Evolutionary conservation across 2,113 vertebrate species (phyloP).

Genomic region (Clarias magur): DNA sequence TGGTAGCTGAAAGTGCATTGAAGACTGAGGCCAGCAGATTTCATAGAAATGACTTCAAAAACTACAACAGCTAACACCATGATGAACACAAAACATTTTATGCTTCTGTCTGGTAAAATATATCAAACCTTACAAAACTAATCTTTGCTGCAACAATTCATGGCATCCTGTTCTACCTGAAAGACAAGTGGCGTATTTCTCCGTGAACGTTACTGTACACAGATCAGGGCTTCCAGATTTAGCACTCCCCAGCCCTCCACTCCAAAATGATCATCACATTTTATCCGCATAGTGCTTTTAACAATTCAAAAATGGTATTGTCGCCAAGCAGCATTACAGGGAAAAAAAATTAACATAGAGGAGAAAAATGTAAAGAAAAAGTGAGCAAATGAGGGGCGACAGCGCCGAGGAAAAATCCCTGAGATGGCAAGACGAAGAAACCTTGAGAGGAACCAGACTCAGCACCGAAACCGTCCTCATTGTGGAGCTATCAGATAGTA

Average conservation of each 20-base stretch:
- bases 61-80: not conserved
- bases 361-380: too few species aligned
- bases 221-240: not conserved
- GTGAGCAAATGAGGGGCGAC: too few species aligned
- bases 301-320: not conserved
- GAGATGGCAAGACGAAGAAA: too few species aligned
- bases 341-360: too few species aligned
- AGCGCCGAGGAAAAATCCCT: too few species aligned
- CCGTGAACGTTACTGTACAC: not conserved
- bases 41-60: not conserved
- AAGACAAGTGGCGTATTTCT: not conserved
- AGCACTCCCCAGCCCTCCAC: not conserved
- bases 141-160: not conserved
- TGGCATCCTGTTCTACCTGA: constrained; percentile 28
- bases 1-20: not conserved
- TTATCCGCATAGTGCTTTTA: not conserved
- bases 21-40: not conserved
- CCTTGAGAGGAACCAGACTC: too few species aligned
- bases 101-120: too few species aligned
- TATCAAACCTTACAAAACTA: not conserved
- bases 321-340: too few species aligned
- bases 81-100: too few species aligned
- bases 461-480: too few species aligned
- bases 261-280: too few species aligned
- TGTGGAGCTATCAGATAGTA: too few species aligned